phyloP scores from a whole-genome alignment of 2,888 invertebrate genomes.

The Hydropsyche betteni region DNA sequence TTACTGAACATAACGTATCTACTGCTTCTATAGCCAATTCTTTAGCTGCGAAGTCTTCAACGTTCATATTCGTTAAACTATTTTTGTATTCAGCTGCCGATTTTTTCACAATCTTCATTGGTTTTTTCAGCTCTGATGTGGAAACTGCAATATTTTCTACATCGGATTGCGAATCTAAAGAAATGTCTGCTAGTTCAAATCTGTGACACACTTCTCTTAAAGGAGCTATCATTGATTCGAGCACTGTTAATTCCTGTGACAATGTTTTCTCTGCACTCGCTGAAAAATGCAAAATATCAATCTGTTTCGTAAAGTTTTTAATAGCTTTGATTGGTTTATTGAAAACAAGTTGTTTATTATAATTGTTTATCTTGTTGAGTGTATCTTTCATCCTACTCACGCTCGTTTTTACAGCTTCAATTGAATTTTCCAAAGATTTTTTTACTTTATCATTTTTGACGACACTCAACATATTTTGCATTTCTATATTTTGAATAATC shows the following conservation, averaged over 20 bases:
- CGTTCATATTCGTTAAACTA: not conserved
- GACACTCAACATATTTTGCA: slow-evolving; percentile 1
- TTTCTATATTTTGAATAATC: not conserved
- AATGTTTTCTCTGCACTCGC: not conserved
- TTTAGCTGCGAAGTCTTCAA: not conserved
- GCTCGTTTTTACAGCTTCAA: slow-evolving; percentile 65
- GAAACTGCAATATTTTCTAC: slow-evolving; percentile 27
- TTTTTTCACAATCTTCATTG: slow-evolving; percentile 28
- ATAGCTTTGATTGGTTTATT: slow-evolving; percentile 26
- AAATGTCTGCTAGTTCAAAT: slow-evolving; percentile 31
- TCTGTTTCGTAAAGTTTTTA: slow-evolving; percentile 37
- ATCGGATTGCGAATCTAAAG: not conserved
- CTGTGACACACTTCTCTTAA: slow-evolving; percentile 31
- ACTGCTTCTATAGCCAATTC: slow-evolving; percentile 15
- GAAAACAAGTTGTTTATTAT: slow-evolving; percentile 43
- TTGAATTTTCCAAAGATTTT: slow-evolving; percentile 61
- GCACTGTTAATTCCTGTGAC: not conserved
- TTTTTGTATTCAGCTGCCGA: slow-evolving; percentile 21
- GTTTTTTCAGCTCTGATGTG: not conserved
- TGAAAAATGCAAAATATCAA: slow-evolving; percentile 37
- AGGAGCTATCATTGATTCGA: slow-evolving; percentile 30
- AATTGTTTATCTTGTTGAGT: slow-evolving; percentile 62
- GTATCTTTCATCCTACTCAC: slow-evolving; percentile 67
- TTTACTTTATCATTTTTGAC: slow-evolving; percentile 54
- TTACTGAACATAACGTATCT: not conserved